Base-by-base conservation (phyloP, 2,888 invertebrate species). In the Aleiodes testaceus region DNA sequence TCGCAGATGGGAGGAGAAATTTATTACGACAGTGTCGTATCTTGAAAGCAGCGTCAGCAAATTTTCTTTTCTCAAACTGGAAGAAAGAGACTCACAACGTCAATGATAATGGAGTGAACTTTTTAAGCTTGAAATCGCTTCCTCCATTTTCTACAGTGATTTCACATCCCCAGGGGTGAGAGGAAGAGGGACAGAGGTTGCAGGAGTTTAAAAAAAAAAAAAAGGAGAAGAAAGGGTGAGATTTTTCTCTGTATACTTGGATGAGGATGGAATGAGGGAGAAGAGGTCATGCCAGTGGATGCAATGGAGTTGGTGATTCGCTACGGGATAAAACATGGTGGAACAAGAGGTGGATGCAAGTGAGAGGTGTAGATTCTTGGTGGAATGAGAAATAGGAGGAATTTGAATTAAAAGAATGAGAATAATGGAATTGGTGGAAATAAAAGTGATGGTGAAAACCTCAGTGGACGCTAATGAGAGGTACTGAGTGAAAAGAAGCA, bases 381-480 rank as follows among this genome's bases (percentile, higher is more conserved):
- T 36, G 36, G 36, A 36, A 36, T 36, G 36, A 36, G 36, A 11
- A 36, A 36, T 16, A 45, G 18, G 30, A 9, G 5, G 53, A 52
- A 20, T 49, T 50, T 42, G 22, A 14, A 49, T 22, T 45, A 55
- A 59, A 53, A 36, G 66, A 47, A 66, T 45, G 47, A n/a, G 44
- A 55, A 16, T 14, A 20, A 45, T 16, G 30, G 52, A 52, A 59
- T 61, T 52, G 42, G 52, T 44, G 68, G 42, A 42, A 55, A 64
- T 67, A 69, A 69, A 64, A 70, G 16, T 53, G 53, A 44, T 66
- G 69, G 53, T 72, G 26, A 66, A 63, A 76, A 73, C 68, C 68
- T 67, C 72, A 50, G 64, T 69, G 72, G 72, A 76, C 72, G 69
- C 68, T 70, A 76, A 76, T 72, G 14, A 20, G 44, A 2, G 44